These are phyloP conservation scores for Mionectes olivaceus DNA, from an alignment of 2,797 vertebrate species.

Conservation along the genomic window DNA sequence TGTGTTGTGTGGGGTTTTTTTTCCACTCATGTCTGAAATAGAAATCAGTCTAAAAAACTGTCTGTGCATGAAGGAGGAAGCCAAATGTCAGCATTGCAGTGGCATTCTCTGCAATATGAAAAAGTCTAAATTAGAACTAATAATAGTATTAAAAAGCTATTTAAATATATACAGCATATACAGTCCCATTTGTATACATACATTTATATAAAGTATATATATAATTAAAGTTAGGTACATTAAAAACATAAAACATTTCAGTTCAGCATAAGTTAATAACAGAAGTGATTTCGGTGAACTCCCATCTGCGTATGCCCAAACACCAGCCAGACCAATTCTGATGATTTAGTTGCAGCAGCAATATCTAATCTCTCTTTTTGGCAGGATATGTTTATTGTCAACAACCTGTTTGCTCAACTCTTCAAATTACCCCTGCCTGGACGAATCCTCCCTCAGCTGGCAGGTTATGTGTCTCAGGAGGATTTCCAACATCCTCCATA, in stretches of 20 bases:
- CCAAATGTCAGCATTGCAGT: background rate
- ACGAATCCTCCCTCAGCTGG: background rate
- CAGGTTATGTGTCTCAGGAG: background rate
- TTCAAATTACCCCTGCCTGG: background rate
- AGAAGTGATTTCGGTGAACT: slow-evolving; percentile 20
- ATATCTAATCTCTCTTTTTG: background rate
- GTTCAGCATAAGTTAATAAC: slow-evolving; percentile 39
- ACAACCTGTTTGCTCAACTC: background rate
- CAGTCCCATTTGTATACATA: slow-evolving; percentile 66
- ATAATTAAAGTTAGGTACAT: slow-evolving; percentile 62
- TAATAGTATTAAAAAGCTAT: slow-evolving; percentile 69
- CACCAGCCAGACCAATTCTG: background rate
- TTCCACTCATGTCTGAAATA: background rate
- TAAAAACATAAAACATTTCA: slow-evolving; percentile 58
- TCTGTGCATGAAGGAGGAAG: slow-evolving; percentile 13
- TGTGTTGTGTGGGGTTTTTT: background rate
- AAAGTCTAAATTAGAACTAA: slow-evolving; percentile 52
- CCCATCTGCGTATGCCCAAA: background rate
- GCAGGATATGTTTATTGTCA: background rate
- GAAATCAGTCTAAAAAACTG: background rate
- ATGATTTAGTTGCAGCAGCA: background rate
- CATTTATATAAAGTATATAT: slow-evolving; percentile 74
- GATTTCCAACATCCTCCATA: background rate
- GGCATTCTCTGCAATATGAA: slow-evolving; percentile 36
- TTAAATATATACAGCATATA: slow-evolving; percentile 70